Evolutionary conservation across 1,140 invertebrate genomes (phyloP).

Genomic region (Eurosta solidaginis): DNA sequence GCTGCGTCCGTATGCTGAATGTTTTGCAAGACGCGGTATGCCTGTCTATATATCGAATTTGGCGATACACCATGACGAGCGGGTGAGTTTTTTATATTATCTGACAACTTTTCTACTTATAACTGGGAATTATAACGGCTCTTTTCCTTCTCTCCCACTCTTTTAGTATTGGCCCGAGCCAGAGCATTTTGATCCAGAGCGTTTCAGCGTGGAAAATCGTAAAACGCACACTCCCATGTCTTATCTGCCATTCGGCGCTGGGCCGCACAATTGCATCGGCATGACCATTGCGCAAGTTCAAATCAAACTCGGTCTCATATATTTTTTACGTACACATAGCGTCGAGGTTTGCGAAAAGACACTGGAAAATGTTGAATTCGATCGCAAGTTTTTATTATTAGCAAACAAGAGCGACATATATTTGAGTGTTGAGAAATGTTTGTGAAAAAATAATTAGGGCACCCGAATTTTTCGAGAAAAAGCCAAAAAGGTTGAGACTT

Average conservation of each 20-base stretch:
- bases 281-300: constrained; percentile 63
- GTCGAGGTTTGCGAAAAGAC: constrained; percentile 55
- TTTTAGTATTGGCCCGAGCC: constrained; percentile 56
- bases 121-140: background rate
- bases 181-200: constrained; percentile 57
- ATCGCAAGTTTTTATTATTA: constrained; percentile 49
- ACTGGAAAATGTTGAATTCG: constrained; percentile 47
- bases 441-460: background rate
- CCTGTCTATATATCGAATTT: constrained; percentile 53
- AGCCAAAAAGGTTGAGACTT: no score
- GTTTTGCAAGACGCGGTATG: constrained; percentile 50
- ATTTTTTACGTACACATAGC: constrained; percentile 48
- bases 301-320: constrained; percentile 61
- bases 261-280: constrained; percentile 68
- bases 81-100: constrained; percentile 38
- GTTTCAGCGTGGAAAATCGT: constrained; percentile 51
- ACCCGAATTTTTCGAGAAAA: background rate
- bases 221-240: constrained; percentile 47
- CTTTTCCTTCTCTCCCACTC: background rate
- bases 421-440: constrained; percentile 50
- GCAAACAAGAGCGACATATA: constrained; percentile 53
- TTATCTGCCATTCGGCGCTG: constrained; percentile 70
- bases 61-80: constrained; percentile 54
- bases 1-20: constrained; percentile 51
- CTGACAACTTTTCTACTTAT: background rate